Evolutionary conservation across 2,888 invertebrate genomes (phyloP), one percentile per base, ranked within the genome.

Genomic region (Danaus chrysippus): DNA sequence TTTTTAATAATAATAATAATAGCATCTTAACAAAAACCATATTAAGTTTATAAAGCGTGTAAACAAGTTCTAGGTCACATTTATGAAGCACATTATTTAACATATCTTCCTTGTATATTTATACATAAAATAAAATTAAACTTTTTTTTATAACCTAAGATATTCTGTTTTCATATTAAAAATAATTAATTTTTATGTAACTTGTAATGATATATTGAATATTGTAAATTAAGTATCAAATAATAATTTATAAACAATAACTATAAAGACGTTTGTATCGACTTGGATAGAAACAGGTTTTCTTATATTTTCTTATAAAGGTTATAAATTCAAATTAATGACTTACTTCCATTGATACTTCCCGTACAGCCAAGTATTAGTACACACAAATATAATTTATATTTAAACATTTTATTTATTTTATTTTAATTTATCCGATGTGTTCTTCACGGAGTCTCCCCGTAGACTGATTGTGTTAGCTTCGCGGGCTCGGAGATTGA

Each of bases 341-440:
- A 49, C 49, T 49, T 49, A 49, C 49, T 49, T 49, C 49, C 49
- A 17, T 49, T 17, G 17, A 49, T 17, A 49, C 17, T 49, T 49
- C 17, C 49, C 11, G 6, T 10, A 11, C 15, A 49, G 17, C 49
- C 15, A 3, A 49, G n/a, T 11, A 49, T 17, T 49, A 49, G 11
- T 17, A n/a, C 17, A 49, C 12, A 49, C 15, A 49, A 3, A 49
- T 17, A 17, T 49, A 49, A 17, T 0, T 49, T 49, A 6, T 15
- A 10, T 17, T 10, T 17, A 10, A 49, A n/a, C 49, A 49, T 49
- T 49, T 8, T 49, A 17, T 10, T 49, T 17, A 49, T 17, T 49
- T 17, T 17, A 10, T 49, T 49, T 5, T 17, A 15, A 49, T 10
- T 15, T 49, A 1, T 17, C 17, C 15, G 6, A 11, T 49, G 17